These are phyloP conservation scores for Crotalus viridis DNA, from an alignment of 2,113 vertebrate genomes.

Conservation along the genomic window DNA sequence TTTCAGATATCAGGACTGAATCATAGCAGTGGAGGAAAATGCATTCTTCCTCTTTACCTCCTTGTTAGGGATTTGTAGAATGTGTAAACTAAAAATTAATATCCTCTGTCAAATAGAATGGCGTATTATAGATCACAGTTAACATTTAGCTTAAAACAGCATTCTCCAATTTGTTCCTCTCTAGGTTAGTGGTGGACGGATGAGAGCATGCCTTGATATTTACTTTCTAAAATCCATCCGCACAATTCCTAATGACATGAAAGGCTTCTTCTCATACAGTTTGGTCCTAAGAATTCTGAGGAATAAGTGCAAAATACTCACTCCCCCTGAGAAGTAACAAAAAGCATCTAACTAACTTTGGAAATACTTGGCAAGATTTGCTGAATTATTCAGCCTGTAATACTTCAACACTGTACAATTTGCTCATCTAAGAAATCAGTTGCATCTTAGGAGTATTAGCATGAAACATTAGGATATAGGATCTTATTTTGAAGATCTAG, in stretches of 20 bases:
- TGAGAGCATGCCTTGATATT: background rate
- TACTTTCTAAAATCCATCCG: background rate
- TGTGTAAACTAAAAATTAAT: conserved; percentile 32
- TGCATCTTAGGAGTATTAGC: conserved; percentile 50
- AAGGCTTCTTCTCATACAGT: background rate
- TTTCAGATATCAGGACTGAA: conserved; percentile 39
- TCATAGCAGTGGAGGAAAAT: conserved; percentile 8
- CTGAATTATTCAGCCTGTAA: conserved; percentile 64
- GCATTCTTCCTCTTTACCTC: conserved; percentile 2
- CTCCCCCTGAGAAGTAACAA: conserved; percentile 31
- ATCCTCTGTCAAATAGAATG: conserved; percentile 34
- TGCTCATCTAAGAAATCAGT: conserved; percentile 60
- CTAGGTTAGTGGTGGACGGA: background rate
- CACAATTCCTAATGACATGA: background rate
- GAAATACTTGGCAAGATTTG: conserved; percentile 47
- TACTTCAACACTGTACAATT: conserved; percentile 57
- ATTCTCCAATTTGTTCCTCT: background rate
- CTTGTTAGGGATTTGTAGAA: conserved; percentile 47
- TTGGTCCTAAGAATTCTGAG: background rate
- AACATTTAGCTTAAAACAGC: background rate
- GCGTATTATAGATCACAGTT: background rate
- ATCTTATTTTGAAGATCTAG: conserved; percentile 32
- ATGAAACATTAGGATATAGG: conserved; percentile 58
- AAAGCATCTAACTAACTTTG: conserved; percentile 36
- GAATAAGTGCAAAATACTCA: background rate